Conservation (phyloP, 1,140 invertebrate genomes). For the Oedothorax gibbosus region DNA sequence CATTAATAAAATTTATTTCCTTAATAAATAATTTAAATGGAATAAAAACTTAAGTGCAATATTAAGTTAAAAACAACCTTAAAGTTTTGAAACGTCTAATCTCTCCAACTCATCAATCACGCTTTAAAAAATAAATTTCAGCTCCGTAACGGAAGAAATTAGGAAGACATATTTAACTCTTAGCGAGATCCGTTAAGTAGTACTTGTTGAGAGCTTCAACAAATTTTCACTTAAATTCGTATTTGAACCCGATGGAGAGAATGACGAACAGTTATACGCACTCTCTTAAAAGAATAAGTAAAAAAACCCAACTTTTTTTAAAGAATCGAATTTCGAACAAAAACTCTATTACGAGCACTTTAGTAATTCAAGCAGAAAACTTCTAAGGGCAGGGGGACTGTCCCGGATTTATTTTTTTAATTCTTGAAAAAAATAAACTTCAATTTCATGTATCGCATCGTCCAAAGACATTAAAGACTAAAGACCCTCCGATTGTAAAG, state of each 20-base stretch:
- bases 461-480: conserved; percentile 39
- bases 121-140: background rate
- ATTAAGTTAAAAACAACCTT: no score
- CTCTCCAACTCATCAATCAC: no score
- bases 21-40: no score
- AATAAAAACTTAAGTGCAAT: no score
- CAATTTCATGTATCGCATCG: conserved; percentile 48
- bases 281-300: background rate
- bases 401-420: conserved; percentile 40
- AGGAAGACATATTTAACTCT: conserved; percentile 15
- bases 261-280: background rate
- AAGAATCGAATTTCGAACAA: conserved; percentile 39
- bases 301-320: background rate
- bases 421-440: background rate
- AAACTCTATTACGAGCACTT: conserved; percentile 58
- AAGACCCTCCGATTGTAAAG: conserved; percentile 47
- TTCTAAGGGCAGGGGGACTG: conserved; percentile 7
- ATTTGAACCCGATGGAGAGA: conserved; percentile 20
- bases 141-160: conserved; percentile 6
- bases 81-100: no score
- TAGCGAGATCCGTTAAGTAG: conserved; percentile 4
- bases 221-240: conserved; percentile 43
- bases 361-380: conserved; percentile 59
- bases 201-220: conserved; percentile 54
- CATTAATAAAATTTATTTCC: no score